Evolutionary conservation across 2,113 vertebrate genomes (phyloP), one percentile per base, ranked within the genome.

Genomic region (Emydocephalus ijimae): DNA sequence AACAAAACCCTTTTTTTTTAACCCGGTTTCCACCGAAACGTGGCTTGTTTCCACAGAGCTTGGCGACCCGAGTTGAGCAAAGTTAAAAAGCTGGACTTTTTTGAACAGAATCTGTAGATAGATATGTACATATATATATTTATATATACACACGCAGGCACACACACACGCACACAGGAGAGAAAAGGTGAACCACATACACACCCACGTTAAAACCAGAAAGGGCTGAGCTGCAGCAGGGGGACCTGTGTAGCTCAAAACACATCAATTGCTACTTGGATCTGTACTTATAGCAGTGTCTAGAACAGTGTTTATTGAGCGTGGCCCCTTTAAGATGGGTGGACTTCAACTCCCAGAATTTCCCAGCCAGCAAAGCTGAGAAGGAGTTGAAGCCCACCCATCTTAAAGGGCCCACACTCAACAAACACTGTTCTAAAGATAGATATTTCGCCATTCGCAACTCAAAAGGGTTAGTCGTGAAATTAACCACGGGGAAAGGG

Each of bases 91-190:
- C 74, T 81, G 0, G 34, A 87, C 45, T 0, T 43, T 15, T 93
- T 89, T 56, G 39, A 89, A 92, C 88, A 2, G 15, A 34, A 91
- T 93, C 92, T 93, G 43, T 52, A 90, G 64, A 85, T 85, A 91
- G 55, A 85, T 81, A 74, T 81, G 34, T 81, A 91, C 55, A 57
- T 26, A 81, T 81, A 54, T 81, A 81, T 34, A 90, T n/a, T 34
- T 52, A n/a, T 54, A 20, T 55, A 52, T 55, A 34, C 56, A 56
- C 39, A 23, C 56, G 10, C 34, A 18, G 48, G 48, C 48, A 50
- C 48, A 50, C 56, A 56, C 39, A 23, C 74, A 91, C 81, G 48
- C 54, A 45, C 34, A 29, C 34, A 20, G 29, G 90, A 91, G 74
- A 91, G 12, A 90, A 90, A 91, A 55, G 5, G 0, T 24, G 87